Evolutionary conservation across 1,140 invertebrate species (phyloP), one percentile per base, ranked within the genome.

Genomic region (Liolophura sinensis): DNA sequence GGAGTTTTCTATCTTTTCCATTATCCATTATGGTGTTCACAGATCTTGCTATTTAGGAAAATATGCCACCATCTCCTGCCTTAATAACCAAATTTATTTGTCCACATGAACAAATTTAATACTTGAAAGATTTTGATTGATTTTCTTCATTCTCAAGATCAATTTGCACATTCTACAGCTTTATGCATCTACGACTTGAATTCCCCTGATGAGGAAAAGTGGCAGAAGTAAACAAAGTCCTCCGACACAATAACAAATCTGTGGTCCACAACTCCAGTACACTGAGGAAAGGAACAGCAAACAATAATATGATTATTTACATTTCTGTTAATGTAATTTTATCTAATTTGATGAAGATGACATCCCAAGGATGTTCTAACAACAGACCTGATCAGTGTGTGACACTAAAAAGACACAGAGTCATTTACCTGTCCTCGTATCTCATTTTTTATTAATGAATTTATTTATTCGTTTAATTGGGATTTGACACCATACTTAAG

Each of bases 211-310:
- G 51, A 73, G 62, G n/a, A 74, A 18, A 50, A 72, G 64, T 7
- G 74, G 74, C 20, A 74, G 18, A 25, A 72, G 14, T 24, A 81
- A 64, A n/a, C 67, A 50, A 25, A 76, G 27, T 48, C 70, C 74
- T n/a, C 76, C 73, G 25, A 61, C 55, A n/a, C 72, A 69, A 65
- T 79, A 81, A 64, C 77, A 81, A 0, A 72, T 65, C 27, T 70
- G 54, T n/a, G 74, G 72, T 25, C 79, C 79, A 75, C 67, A 76
- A 65, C 78, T 76, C 78, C 79, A 79, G 65, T 81, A 79, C n/a
- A 81, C 78, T 79, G 71, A 54, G 71, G 72, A 64, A 52, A 50
- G 62, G 65, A 50, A 58, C 58, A 52, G 56, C n/a, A 52, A 40
- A 31, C 22, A 24, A 62, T 63, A 25, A 12, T 48, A 56, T 22